Evolutionary conservation across 2,113 vertebrate genomes (phyloP).

Genomic region (Sorex araneus): DNA sequence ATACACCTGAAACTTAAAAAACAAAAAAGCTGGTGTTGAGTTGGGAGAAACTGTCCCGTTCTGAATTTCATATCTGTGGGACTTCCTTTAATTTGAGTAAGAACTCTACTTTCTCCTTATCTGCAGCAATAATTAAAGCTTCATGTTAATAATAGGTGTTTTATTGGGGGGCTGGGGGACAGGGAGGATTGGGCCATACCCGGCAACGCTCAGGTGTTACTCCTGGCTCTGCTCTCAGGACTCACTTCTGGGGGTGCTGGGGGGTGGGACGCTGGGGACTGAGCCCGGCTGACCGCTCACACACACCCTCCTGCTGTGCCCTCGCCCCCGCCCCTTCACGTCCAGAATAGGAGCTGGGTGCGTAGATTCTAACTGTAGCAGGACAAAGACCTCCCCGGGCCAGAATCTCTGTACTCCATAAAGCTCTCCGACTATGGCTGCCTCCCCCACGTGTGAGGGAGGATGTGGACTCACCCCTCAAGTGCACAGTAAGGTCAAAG

Average conservation of each 20-base stretch:
- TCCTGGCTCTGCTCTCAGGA: no score
- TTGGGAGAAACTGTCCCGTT: background rate
- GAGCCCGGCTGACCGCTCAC: no score
- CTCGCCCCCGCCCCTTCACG: no score
- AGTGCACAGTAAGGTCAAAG: background rate
- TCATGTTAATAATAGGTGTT: background rate
- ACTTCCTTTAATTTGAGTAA: slow-evolving; percentile 33
- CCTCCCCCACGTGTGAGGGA: slow-evolving; percentile 13
- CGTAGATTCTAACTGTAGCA: slow-evolving; percentile 5
- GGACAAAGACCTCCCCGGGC: slow-evolving; percentile 6
- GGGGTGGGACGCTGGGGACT: no score
- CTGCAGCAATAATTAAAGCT: slow-evolving; percentile 8
- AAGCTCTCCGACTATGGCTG: slow-evolving; percentile 3
- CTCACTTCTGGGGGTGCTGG: no score
- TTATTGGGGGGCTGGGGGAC: no score
- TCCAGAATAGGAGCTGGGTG: background rate
- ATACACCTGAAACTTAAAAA: no score
- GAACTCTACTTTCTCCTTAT: background rate
- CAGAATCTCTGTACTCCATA: slow-evolving; percentile 60
- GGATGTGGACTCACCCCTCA: slow-evolving; percentile 21
- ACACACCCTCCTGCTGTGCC: no score
- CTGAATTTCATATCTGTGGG: background rate
- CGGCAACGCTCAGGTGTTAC: no score
- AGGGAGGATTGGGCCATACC: no score
- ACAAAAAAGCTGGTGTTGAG: background rate